A percentile compares a stretch with the other conserved stretches of the same genome.
Conservation (phyloP, 2,113 vertebrate genomes). For the Xenopus borealis region DNA sequence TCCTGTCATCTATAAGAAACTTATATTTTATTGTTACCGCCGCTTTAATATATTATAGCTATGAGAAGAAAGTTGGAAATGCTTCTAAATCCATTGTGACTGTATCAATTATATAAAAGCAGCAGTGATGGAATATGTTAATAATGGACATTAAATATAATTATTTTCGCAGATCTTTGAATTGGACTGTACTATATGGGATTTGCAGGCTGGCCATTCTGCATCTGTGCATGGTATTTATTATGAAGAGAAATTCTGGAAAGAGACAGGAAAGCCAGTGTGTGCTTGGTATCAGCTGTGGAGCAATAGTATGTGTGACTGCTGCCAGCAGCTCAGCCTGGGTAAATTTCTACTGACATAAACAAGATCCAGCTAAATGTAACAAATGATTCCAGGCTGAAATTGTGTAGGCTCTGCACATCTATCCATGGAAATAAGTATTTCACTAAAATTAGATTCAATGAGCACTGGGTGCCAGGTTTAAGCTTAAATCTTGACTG, state of each 20-base stretch:
- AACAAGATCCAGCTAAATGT: conserved; percentile 34
- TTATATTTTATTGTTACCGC: too few species aligned
- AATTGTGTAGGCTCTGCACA: conserved; percentile 1
- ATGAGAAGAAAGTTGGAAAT: too few species aligned
- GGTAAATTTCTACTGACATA: conserved; percentile 35
- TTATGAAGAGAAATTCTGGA: conserved; percentile 3
- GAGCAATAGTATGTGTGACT: conserved; percentile 14
- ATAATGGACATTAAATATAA: too few species aligned
- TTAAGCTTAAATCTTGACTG: too few species aligned
- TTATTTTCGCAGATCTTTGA: too few species aligned
- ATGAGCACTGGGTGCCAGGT: not conserved
- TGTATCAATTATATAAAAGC: too few species aligned
- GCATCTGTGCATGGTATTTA: not conserved
- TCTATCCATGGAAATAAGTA: conserved; percentile 25
- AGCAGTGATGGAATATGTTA: too few species aligned
- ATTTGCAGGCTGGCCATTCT: not conserved
- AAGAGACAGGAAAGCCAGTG: conserved; percentile 7
- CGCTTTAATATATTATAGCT: too few species aligned
- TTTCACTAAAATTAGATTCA: conserved; percentile 18
- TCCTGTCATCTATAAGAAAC: too few species aligned
- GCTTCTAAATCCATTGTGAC: too few species aligned
- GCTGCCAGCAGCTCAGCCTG: conserved; percentile 20
- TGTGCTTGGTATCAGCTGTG: conserved; percentile 23
- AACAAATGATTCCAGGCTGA: conserved; percentile 37
- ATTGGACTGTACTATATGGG: not conserved